phyloP scores from a whole-genome alignment of 2,888 invertebrate species.

The Protula sp. region DNA sequence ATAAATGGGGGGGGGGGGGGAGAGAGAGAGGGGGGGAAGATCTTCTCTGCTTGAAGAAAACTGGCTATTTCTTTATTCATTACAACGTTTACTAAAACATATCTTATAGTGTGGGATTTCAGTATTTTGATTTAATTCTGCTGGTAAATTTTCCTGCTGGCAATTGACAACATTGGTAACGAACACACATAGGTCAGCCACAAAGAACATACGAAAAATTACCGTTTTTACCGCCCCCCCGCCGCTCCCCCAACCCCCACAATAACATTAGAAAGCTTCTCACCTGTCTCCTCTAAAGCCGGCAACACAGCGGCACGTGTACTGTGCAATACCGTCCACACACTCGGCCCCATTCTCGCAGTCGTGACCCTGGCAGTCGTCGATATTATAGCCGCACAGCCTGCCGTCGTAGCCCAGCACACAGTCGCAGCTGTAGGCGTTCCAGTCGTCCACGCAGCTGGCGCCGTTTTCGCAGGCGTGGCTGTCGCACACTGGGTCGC shows the following conservation, averaged over 20 bases:
- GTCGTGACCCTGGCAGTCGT: slow-evolving; percentile 18
- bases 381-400: slow-evolving; percentile 21
- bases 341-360: slow-evolving; percentile 21
- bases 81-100: too few relatives aligned
- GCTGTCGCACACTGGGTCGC: slow-evolving; percentile 58
- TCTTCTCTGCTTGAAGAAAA: too few relatives aligned
- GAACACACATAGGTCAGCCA: too few relatives aligned
- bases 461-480: slow-evolving; percentile 71
- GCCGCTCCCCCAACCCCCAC: background rate
- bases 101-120: too few relatives aligned
- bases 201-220: too few relatives aligned
- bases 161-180: too few relatives aligned
- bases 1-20: too few relatives aligned
- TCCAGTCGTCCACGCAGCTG: slow-evolving; percentile 47
- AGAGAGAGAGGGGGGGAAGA: too few relatives aligned
- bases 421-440: slow-evolving; percentile 42
- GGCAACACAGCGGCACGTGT: slow-evolving; percentile 25
- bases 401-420: slow-evolving; percentile 28
- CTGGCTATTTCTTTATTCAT: too few relatives aligned
- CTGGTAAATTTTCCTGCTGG: too few relatives aligned
- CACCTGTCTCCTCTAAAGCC: slow-evolving; percentile 24
- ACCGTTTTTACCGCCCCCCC: background rate
- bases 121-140: too few relatives aligned
- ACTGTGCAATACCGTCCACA: slow-evolving; percentile 22
- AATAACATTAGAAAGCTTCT: background rate